These are phyloP conservation scores for Diabrotica balteata DNA, from an alignment of 2,888 invertebrate genomes.

Conservation along the genomic window DNA sequence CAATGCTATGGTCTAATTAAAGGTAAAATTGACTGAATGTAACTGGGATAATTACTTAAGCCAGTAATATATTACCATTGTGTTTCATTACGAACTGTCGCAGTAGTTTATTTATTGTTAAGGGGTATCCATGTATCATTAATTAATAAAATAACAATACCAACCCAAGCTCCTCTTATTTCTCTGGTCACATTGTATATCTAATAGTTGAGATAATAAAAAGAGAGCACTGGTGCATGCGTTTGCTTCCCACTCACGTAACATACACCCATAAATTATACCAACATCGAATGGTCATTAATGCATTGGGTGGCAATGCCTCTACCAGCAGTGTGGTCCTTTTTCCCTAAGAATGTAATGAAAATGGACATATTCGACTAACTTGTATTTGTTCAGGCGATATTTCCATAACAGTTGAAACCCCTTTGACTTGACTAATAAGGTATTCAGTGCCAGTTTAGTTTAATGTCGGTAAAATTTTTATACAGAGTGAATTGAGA, in stretches of 20 bases:
- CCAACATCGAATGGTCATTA: conserved; percentile 61
- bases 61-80: too few relatives aligned
- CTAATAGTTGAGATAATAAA: conserved; percentile 55
- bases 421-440: conserved; percentile 21
- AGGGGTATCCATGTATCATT: too few relatives aligned
- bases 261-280: conserved; percentile 58
- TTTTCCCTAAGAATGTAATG: conserved; percentile 31
- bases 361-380: conserved; percentile 28
- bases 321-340: conserved; percentile 47
- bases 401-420: conserved; percentile 22
- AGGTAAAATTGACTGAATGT: too few relatives aligned
- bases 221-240: conserved; percentile 51
- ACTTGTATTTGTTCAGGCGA: conserved; percentile 22
- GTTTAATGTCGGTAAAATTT: conserved; percentile 20
- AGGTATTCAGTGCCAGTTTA: conserved; percentile 15
- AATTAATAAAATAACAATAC: too few relatives aligned
- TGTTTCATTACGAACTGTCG: too few relatives aligned
- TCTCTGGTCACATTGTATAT: conserved; percentile 40
- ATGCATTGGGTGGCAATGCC: conserved; percentile 55
- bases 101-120: too few relatives aligned
- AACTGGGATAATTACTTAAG: too few relatives aligned
- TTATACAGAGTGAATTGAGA: conserved; percentile 4
- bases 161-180: too few relatives aligned
- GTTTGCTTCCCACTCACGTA: conserved; percentile 55
- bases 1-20: too few relatives aligned